Percentiles rank a stretch among this genome's conserved stretches.
Conservation (phyloP, 2,797 vertebrate species). For the Hippoglossus hippoglossus region DNA sequence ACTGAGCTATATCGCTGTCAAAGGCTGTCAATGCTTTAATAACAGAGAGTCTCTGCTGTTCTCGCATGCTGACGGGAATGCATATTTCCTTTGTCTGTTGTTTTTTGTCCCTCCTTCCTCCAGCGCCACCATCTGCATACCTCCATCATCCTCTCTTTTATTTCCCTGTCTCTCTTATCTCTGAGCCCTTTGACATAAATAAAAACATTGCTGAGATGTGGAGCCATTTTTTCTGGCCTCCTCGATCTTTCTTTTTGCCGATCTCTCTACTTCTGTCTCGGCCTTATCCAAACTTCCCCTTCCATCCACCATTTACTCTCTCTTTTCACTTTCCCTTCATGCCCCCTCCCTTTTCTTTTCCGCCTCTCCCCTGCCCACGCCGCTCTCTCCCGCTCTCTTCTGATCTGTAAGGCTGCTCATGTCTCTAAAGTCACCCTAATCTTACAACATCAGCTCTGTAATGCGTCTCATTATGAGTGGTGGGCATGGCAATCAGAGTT, state of each 20-base stretch:
- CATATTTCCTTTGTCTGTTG: constrained; percentile 48
- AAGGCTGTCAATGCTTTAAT: constrained; percentile 69
- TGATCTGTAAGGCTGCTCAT: constrained; percentile 58
- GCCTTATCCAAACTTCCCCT: not conserved
- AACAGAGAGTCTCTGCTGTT: constrained; percentile 50
- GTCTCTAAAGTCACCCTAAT: constrained; percentile 79
- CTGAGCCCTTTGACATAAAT: constrained; percentile 6
- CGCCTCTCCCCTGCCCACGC: not conserved
- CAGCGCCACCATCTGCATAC: not conserved
- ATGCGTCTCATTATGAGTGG: constrained; percentile 81
- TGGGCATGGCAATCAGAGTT: constrained; percentile 77
- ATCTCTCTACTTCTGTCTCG: not conserved
- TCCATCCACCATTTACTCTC: constrained; percentile 4
- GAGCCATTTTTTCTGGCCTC: not conserved
- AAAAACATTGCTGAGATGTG: not conserved
- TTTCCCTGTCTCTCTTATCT: not conserved
- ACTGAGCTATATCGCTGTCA: constrained; percentile 68
- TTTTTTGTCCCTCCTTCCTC: not conserved
- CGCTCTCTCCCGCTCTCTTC: constrained; percentile 5
- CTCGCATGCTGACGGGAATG: constrained; percentile 45
- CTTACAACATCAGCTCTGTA: constrained; percentile 83
- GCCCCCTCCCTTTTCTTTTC: not conserved
- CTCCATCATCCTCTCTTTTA: not conserved
- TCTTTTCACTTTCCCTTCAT: not conserved
- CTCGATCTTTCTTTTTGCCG: no score